These are phyloP conservation scores for Ophiothrix spiculata DNA, from an alignment of 35 echinoderm and acorn worm species.

Conservation along the genomic window DNA sequence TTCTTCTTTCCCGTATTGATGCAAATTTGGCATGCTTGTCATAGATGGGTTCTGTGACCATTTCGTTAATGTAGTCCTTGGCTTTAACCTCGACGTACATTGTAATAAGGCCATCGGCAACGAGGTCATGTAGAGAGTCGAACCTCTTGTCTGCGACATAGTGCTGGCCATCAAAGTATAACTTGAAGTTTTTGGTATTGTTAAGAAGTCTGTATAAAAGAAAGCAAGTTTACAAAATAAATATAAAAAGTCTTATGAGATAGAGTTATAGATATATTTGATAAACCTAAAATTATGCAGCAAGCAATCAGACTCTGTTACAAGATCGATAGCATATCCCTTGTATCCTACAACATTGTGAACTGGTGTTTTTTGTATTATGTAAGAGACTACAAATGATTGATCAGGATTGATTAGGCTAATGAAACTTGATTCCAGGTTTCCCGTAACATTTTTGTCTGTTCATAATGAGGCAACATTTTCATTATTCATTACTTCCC, in stretches of 20 bases:
- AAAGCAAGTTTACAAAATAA: background rate
- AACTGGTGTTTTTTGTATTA: too few relatives aligned
- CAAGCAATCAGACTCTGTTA: too few relatives aligned
- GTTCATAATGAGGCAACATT: too few relatives aligned
- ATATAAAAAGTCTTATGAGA: background rate
- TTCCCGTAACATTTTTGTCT: too few relatives aligned
- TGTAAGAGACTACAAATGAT: too few relatives aligned
- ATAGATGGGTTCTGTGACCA: slow-evolving; percentile 94
- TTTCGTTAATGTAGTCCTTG: slow-evolving; percentile 87
- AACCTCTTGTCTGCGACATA: slow-evolving; percentile 96
- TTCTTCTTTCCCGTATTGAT: slow-evolving; percentile 35
- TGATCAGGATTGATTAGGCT: too few relatives aligned
- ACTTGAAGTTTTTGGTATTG: slow-evolving; percentile 80
- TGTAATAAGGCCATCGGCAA: slow-evolving; percentile 86
- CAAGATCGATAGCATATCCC: background rate
- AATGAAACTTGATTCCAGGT: too few relatives aligned
- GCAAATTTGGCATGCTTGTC: slow-evolving; percentile 90
- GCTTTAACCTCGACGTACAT: slow-evolving; percentile 97
- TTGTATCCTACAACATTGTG: background rate
- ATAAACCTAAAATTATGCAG: too few relatives aligned
- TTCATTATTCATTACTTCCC: too few relatives aligned
- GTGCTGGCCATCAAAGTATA: slow-evolving; percentile 94
- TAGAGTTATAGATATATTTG: too few relatives aligned
- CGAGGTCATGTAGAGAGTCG: slow-evolving; percentile 88
- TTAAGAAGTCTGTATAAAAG: slow-evolving; percentile 44